phyloP scores from a whole-genome alignment of 2,113 vertebrate genomes.

The Sinocyclocheilus anshuiensis region DNA sequence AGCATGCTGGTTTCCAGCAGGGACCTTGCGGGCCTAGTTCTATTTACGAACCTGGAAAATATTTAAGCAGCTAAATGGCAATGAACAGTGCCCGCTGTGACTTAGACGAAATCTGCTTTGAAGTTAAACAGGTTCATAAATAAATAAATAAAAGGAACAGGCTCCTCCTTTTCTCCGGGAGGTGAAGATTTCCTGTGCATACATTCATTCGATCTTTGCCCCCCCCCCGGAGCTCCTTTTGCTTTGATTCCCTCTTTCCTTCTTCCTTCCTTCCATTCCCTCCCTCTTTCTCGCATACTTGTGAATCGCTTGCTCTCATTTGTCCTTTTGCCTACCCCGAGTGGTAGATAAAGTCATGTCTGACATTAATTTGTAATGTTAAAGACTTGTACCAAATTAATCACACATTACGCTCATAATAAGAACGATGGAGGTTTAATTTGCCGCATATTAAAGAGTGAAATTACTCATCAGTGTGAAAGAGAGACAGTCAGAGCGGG shows the following conservation, averaged over 20 bases:
- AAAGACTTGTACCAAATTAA: conserved; percentile 52
- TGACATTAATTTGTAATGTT: conserved; percentile 58
- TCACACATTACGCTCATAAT: conserved; percentile 50
- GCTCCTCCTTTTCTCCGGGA: conserved; percentile 51
- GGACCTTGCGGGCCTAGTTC: conserved; percentile 46
- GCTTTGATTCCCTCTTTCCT: conserved; percentile 33
- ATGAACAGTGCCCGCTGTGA: conserved; percentile 36
- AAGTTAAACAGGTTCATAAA: conserved; percentile 62
- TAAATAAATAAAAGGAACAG: conserved; percentile 51
- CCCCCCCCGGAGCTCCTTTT: not conserved
- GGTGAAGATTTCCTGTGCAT: conserved; percentile 30
- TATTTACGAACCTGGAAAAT: conserved; percentile 52
- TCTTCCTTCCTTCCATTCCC: not conserved
- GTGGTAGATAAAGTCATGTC: conserved; percentile 47
- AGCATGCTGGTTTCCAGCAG: conserved; percentile 27
- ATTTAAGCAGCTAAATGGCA: conserved; percentile 54
- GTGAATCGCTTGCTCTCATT: not conserved
- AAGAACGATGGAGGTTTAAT: conserved; percentile 48
- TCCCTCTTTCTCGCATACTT: not conserved
- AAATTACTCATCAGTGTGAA: conserved; percentile 40
- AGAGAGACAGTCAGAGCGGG: not conserved
- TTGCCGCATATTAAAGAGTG: conserved; percentile 52
- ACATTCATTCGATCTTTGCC: not conserved
- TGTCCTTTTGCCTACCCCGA: conserved; percentile 7
- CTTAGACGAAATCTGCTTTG: conserved; percentile 54